A percentile compares a stretch with the other conserved stretches of the same genome.
Evolutionary conservation across 2,888 invertebrate genomes (phyloP).

Genomic region (Synanthedon tipuliformis): DNA sequence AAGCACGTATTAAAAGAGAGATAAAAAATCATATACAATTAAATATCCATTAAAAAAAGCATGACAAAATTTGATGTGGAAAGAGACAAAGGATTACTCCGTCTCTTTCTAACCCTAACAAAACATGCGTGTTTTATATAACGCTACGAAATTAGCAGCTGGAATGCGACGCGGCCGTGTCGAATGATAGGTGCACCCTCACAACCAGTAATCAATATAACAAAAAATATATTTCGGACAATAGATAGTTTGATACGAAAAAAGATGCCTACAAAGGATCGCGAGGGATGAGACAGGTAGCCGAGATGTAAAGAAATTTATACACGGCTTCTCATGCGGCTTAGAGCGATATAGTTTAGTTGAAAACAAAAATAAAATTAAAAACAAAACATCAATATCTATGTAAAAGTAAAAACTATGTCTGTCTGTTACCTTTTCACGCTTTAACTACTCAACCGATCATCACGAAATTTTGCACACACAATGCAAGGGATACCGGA

Average conservation of each 20-base stretch:
- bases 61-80: background rate
- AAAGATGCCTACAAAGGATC: constrained; percentile 1
- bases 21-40: too few species aligned
- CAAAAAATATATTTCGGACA: constrained; percentile 3
- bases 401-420: too few species aligned
- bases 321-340: background rate
- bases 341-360: too few species aligned
- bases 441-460: too few species aligned
- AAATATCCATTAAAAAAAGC: too few species aligned
- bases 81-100: background rate
- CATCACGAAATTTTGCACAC: too few species aligned
- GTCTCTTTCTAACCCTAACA: background rate
- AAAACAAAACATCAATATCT: too few species aligned
- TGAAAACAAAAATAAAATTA: too few species aligned
- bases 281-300: constrained; percentile 3
- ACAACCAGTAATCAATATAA: constrained; percentile 5
- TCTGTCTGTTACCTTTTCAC: too few species aligned
- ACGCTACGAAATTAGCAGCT: constrained; percentile 4
- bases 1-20: too few species aligned
- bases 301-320: background rate
- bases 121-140: constrained; percentile 1
- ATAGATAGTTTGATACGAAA: constrained; percentile 1
- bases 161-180: constrained; percentile 3
- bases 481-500: too few species aligned
- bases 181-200: constrained; percentile 5